Evolutionary conservation across 2,888 invertebrate species (phyloP).

Genomic region (Temnothorax rugatulus): DNA sequence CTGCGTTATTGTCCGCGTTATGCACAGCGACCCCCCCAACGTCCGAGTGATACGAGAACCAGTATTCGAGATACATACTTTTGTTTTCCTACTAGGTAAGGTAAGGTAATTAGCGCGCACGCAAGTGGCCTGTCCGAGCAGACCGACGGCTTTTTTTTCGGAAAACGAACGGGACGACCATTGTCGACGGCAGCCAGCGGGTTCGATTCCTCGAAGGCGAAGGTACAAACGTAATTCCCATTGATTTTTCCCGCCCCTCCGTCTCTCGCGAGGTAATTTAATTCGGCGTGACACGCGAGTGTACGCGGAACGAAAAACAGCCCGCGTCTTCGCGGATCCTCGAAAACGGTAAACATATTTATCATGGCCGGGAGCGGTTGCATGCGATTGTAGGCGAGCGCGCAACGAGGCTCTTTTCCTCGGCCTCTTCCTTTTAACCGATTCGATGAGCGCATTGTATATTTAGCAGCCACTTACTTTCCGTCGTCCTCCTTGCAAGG

Average conservation of each 20-base stretch:
- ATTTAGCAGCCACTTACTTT: constrained; percentile 75
- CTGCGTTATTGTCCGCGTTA: not conserved
- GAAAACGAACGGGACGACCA: not conserved
- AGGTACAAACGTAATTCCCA: constrained; percentile 28
- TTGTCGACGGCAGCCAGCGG: constrained; percentile 4
- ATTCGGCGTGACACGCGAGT: constrained; percentile 48
- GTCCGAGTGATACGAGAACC: constrained; percentile 72
- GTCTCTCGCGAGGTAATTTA: constrained; percentile 27
- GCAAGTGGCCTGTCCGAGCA: not conserved
- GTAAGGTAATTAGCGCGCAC: constrained; percentile 62
- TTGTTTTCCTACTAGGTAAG: constrained; percentile 75
- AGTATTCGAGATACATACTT: constrained; percentile 74
- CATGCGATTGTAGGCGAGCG: constrained; percentile 28
- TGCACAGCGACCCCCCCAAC: constrained; percentile 56
- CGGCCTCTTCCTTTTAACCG: constrained; percentile 51
- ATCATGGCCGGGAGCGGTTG: constrained; percentile 1
- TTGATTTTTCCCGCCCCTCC: constrained; percentile 33
- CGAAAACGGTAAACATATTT: constrained; percentile 36
- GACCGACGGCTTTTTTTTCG: not conserved
- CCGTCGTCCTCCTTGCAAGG: constrained; percentile 61
- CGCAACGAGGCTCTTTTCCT: constrained; percentile 40
- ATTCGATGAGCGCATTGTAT: constrained; percentile 70
- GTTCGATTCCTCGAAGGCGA: constrained; percentile 43
- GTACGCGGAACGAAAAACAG: constrained; percentile 21
- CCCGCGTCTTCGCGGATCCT: constrained; percentile 40